These are phyloP conservation scores for Coelopa pilipes DNA, from an alignment of 2,888 invertebrate species.

Conservation along the genomic window DNA sequence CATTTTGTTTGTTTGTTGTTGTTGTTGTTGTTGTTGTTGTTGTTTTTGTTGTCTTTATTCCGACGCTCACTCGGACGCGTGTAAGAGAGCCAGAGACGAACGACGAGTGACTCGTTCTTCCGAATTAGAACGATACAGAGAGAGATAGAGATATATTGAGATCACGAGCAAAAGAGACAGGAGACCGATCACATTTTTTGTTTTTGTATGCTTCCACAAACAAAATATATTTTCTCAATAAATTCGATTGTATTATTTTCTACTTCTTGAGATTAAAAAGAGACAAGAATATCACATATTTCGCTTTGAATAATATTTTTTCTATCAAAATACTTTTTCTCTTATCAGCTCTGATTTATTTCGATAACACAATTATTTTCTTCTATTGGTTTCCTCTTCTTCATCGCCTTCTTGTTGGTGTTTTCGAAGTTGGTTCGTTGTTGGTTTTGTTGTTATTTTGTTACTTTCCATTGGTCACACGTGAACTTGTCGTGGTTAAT, in stretches of 20 bases:
- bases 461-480: conserved; percentile 1
- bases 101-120: neutral
- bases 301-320: conserved; percentile 31
- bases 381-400: neutral
- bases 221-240: conserved; percentile 10
- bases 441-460: conserved; percentile 9
- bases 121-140: neutral
- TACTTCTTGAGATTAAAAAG: neutral
- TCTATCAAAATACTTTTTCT: conserved; percentile 31
- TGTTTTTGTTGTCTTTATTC: conserved; percentile 31
- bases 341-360: conserved; percentile 25
- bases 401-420: neutral
- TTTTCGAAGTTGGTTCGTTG: neutral
- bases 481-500: conserved; percentile 17
- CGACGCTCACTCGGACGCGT: conserved; percentile 30
- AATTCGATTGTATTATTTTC: conserved; percentile 41
- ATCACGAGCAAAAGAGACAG: neutral
- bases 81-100: neutral
- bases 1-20: conserved; percentile 60
- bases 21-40: too few relatives aligned
- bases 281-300: conserved; percentile 34
- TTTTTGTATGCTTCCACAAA: neutral
- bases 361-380: conserved; percentile 24
- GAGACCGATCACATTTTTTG: conserved; percentile 17
- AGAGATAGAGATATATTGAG: neutral